Evolutionary conservation across 2,797 vertebrate genomes (phyloP).

Genomic region (Sebastes vulpes): DNA sequence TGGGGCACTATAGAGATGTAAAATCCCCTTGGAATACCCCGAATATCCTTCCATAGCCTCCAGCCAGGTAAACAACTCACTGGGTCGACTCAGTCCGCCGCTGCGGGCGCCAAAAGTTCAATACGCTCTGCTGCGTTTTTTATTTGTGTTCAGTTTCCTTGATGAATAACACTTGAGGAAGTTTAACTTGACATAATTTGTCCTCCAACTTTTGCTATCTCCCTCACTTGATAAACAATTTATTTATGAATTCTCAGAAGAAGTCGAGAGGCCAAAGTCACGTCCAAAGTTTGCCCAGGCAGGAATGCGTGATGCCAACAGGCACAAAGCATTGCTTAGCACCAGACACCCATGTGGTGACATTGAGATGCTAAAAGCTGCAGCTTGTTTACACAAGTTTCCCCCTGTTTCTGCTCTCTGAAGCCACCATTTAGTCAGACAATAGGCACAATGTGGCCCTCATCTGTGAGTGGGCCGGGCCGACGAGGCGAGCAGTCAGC

Average conservation of each 20-base stretch:
- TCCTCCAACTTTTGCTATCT: neutral
- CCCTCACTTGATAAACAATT: neutral
- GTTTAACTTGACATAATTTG: neutral
- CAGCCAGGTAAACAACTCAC: conserved; percentile 51
- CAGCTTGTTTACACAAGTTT: conserved; percentile 86
- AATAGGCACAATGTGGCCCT: conserved; percentile 84
- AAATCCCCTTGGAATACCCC: neutral
- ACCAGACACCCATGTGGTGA: conserved; percentile 82
- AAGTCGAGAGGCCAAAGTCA: neutral
- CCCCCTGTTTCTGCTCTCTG: conserved; percentile 75
- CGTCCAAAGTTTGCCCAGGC: conserved; percentile 76
- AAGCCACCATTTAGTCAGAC: conserved; percentile 82
- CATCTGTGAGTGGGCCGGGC: conserved; percentile 83
- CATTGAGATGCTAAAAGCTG: conserved; percentile 84
- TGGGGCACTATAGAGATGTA: conserved; percentile 40
- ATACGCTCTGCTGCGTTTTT: neutral
- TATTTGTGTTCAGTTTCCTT: neutral
- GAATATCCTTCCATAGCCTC: conserved; percentile 23
- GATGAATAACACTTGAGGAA: neutral
- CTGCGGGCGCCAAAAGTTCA: conserved; percentile 9
- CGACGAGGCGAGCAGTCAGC: conserved; percentile 77
- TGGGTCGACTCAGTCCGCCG: conserved; percentile 13
- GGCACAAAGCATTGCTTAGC: conserved; percentile 70
- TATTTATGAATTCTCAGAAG: conserved; percentile 6
- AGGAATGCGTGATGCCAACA: conserved; percentile 61